phyloP scores from a whole-genome alignment of 2,797 vertebrate species.

The Anableps anableps region DNA sequence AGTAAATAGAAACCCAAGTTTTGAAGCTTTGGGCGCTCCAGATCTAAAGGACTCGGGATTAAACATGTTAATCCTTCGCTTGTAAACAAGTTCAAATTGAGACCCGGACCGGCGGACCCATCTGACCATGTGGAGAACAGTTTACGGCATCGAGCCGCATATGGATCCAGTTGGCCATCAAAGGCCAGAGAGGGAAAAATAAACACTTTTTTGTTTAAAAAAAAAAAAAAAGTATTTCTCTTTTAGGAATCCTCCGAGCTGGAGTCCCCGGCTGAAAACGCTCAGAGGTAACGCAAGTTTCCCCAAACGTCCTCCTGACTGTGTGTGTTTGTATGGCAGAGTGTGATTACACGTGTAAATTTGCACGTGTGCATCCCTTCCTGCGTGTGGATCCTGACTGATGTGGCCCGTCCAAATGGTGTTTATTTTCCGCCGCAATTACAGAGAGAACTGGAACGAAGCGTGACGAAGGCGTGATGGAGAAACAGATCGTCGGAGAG shows the following conservation, averaged over 20 bases:
- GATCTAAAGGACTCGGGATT: slow-evolving; percentile 29
- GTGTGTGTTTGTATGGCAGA: slow-evolving; percentile 9
- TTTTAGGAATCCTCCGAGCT: slow-evolving; percentile 27
- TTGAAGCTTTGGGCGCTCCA: slow-evolving; percentile 33
- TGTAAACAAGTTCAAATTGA: slow-evolving; percentile 50
- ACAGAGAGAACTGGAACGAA: slow-evolving; percentile 31
- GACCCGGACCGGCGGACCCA: slow-evolving; percentile 43
- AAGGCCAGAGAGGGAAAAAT: slow-evolving; percentile 65
- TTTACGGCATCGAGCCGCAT: slow-evolving; percentile 57
- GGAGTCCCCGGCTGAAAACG: slow-evolving; percentile 18
- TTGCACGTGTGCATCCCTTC: slow-evolving; percentile 22
- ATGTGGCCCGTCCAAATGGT: slow-evolving; percentile 49
- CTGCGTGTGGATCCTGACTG: slow-evolving; percentile 48
- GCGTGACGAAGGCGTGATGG: slow-evolving; percentile 21
- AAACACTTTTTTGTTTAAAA: slow-evolving; percentile 59
- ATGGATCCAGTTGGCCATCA: slow-evolving; percentile 72
- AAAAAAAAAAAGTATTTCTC: slow-evolving; percentile 49
- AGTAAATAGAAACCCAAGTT: slow-evolving; percentile 13
- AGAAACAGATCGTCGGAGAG: slow-evolving; percentile 4
- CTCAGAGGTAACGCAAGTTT: background rate
- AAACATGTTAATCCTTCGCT: slow-evolving; percentile 26
- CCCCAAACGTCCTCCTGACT: background rate
- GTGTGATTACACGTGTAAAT: slow-evolving; percentile 31
- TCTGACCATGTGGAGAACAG: slow-evolving; percentile 58
- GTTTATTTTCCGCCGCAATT: slow-evolving; percentile 62